Base-by-base conservation (phyloP, 2,797 vertebrate genomes). In the Gephyroberyx darwinii region DNA sequence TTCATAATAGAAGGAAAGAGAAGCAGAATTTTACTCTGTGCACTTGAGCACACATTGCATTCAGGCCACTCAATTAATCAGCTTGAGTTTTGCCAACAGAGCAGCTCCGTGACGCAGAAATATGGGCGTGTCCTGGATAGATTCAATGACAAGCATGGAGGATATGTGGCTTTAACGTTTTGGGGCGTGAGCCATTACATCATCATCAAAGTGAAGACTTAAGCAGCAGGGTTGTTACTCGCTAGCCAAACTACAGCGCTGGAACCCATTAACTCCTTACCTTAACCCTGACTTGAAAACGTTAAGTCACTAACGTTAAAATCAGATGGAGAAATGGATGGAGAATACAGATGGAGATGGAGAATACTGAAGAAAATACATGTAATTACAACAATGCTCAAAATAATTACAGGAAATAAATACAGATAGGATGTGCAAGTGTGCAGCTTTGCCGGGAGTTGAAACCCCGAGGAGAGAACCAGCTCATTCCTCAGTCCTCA, bases 141-240 rank as follows among this genome's bases (percentile, higher is more conserved):
- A 47, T 64, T 68, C 33, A 50, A 16, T 54, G 74, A 55, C 39
- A 61, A 35, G 43, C 26, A 74, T 73, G 10, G 26, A 19, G 30
- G 78, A 72, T 58, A 39, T 66, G 53, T 57, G 58, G 10, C 12
- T 69, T 68, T 10, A 65, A 71, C 26, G 26, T 26, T 26, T 26
- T 26, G 20, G 51, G 3, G 19, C 54, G 67, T 69, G 60, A 41
- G 77, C 81, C 26, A 74, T 72, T 33, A 65, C 52, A 57, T 72
- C 48, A 64, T 35, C 17, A 67, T 50, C 26, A 67, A 63, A 64
- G 20, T 52, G 47, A 50, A 57, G 9, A 26, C 1, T 1, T 1
- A 12, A 67, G 19, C n/a, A 37, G 31, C 2, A 55, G 6, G 16
- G 56, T 55, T 54, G 22, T 31, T 59, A 5, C 13, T 45, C 37